A percentile compares a stretch with the other conserved stretches of the same genome.
These are phyloP conservation scores for Solea senegalensis DNA, from an alignment of 2,113 vertebrate genomes.

Conservation along the genomic window DNA sequence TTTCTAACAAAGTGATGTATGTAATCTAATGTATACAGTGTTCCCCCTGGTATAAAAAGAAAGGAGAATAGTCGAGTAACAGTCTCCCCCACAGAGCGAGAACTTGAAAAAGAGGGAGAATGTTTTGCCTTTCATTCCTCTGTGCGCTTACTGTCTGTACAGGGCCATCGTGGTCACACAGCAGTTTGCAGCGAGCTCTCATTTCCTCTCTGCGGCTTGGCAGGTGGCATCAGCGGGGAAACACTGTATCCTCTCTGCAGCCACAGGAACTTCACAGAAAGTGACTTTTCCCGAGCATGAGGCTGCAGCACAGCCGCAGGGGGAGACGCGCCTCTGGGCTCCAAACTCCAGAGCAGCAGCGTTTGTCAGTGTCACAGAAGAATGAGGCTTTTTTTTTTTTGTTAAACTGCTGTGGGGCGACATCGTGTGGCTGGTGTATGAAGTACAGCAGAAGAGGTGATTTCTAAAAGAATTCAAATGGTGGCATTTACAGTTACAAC, in stretches of 20 bases:
- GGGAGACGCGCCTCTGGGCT: slow-evolving; percentile 7
- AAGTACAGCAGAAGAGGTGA: slow-evolving; percentile 5
- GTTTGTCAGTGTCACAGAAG: not conserved
- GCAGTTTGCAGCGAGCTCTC: slow-evolving; percentile 48
- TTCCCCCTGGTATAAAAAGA: too few species aligned
- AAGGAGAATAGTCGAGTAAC: too few species aligned
- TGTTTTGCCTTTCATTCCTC: not conserved
- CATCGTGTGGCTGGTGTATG: slow-evolving; percentile 81
- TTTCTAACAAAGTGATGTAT: too few species aligned
- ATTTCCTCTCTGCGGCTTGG: slow-evolving; percentile 72
- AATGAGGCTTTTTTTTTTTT: not conserved
- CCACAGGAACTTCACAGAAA: slow-evolving; percentile 65
- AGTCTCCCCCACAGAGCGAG: not conserved
- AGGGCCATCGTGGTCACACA: slow-evolving; percentile 58
- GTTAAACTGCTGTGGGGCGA: slow-evolving; percentile 61
- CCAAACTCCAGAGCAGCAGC: not conserved
- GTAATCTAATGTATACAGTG: too few species aligned
- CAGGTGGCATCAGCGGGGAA: slow-evolving; percentile 70
- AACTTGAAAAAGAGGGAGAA: slow-evolving; percentile 4
- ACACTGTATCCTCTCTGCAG: slow-evolving; percentile 59
- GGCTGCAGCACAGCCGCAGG: slow-evolving; percentile 8
- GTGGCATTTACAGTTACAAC: too few species aligned
- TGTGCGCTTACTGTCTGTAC: slow-evolving; percentile 10
- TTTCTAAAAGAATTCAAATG: too few species aligned
- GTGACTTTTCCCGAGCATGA: slow-evolving; percentile 43